Evolutionary conservation across 2,797 vertebrate species (phyloP).

Genomic region (Australoheros facetus): DNA sequence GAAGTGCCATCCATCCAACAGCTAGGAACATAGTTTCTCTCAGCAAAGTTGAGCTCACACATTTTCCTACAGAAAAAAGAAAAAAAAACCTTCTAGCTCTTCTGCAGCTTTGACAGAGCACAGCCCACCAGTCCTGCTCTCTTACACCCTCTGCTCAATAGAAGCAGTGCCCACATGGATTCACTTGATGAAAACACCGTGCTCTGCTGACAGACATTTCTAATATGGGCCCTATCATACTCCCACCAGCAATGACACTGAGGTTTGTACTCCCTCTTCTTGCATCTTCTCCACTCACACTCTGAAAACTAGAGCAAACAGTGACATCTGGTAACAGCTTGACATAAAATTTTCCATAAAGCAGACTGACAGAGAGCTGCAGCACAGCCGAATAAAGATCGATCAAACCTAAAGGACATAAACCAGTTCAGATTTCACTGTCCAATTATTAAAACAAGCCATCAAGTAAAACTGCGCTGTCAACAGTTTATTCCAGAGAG

Average conservation of each 20-base stretch:
- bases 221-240: constrained; percentile 27
- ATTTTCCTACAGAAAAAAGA: constrained; percentile 23
- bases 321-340: constrained; percentile 27
- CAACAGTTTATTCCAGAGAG: not conserved
- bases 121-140: constrained; percentile 27
- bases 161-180: constrained; percentile 31
- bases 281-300: constrained; percentile 14
- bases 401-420: not conserved
- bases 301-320: constrained; percentile 44
- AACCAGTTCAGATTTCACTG: not conserved
- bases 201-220: constrained; percentile 44
- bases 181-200: constrained; percentile 49
- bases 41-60: constrained; percentile 35
- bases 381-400: not conserved
- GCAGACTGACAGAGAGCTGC: not conserved
- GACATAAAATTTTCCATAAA: constrained; percentile 2
- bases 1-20: constrained; percentile 36
- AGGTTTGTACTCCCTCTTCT: constrained; percentile 4
- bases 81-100: constrained; percentile 18
- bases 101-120: constrained; percentile 51
- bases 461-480: not conserved
- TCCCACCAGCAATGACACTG: constrained; percentile 27
- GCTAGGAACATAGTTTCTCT: constrained; percentile 47
- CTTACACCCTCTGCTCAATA: constrained; percentile 1
- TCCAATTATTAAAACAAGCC: constrained; percentile 3